Evolutionary conservation across 2,888 invertebrate genomes (phyloP), one percentile per base, ranked within the genome.

Genomic region (Bembecia ichneumoniformis): DNA sequence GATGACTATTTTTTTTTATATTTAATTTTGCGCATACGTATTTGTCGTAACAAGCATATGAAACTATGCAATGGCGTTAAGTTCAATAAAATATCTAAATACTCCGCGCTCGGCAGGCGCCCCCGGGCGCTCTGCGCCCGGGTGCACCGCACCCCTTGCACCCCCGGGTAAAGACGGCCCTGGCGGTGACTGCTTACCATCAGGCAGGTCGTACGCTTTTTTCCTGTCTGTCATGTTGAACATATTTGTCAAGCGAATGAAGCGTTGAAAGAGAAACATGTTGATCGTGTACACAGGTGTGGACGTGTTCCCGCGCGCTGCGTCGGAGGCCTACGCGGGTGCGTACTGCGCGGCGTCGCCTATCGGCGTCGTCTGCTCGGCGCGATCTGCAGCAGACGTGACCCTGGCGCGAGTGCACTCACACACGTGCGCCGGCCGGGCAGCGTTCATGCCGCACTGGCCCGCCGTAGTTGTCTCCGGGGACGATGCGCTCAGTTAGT

Each of bases 391-490:
- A 45, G 43, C 47, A 34, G 2, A 9, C 28, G 28, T 28, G 9
- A 9, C 46, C 13, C 43, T 50, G 43, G 46, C 57, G 52, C 55
- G 63, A 47, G 57, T 64, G 46, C 66, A 63, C 54, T 51, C 67
- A 35, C 63, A 59, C 55, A 51, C 63, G 34, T 62, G 74, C 34
- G 60, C 66, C 55, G 54, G 59, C 35, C 58, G 55, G 46, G 64
- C 65, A 4, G 11, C 50, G 46, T 74, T 68, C 66, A 56, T 66
- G 47, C 77, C 81, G 58, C 76, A 71, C 61, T 82, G 81, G 81
- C 82, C 81, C 50, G 60, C 74, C 51, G 68, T 66, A 10, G 50
- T 77, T 48, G 53, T 81, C 14, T 59, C 71, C 20, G 76, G 76
- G 1, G 81, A 81, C 50, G 73, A 74, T 36, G 60, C 66, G 3